Percentiles rank a stretch among this genome's conserved stretches.
phyloP scores from a whole-genome alignment of 2,888 invertebrate species.

The Lasioglossum villosulum region DNA sequence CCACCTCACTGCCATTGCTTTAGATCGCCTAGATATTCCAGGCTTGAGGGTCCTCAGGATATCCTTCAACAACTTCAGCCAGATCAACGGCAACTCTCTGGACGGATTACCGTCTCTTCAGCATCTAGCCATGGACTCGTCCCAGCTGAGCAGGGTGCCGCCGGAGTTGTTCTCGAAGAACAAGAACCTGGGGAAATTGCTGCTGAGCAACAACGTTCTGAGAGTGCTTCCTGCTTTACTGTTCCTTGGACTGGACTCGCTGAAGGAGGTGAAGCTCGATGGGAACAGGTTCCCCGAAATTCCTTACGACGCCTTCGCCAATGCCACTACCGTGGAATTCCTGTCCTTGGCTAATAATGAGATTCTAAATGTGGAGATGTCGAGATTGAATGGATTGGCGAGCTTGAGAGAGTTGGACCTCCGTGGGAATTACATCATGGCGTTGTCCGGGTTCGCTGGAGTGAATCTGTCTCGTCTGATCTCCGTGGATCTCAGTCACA shows the following conservation, averaged over 20 bases:
- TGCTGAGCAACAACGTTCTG: conserved; percentile 90
- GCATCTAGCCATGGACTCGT: conserved; percentile 89
- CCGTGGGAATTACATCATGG: conserved; percentile 90
- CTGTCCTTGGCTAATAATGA: conserved; percentile 89
- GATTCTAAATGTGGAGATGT: conserved; percentile 90
- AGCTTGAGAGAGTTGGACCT: conserved; percentile 91
- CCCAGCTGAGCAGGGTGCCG: conserved; percentile 89
- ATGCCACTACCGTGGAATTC: conserved; percentile 90
- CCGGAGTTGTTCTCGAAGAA: conserved; percentile 91
- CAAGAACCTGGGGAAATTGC: conserved; percentile 90
- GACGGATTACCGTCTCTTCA: conserved; percentile 92
- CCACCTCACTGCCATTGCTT: conserved; percentile 88
- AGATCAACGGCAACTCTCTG: conserved; percentile 89
- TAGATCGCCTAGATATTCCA: conserved; percentile 91
- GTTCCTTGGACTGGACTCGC: conserved; percentile 90
- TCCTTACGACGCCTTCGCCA: conserved; percentile 92
- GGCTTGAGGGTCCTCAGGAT: conserved; percentile 90
- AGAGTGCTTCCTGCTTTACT: conserved; percentile 89
- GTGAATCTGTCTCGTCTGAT: conserved; percentile 91
- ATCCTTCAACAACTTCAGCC: conserved; percentile 92
- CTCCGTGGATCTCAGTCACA: conserved; percentile 91
- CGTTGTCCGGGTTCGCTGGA: conserved; percentile 91
- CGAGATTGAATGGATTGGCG: conserved; percentile 90
- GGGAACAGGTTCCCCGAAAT: conserved; percentile 91
- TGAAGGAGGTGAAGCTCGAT: conserved; percentile 91